phyloP scores from a whole-genome alignment of 1,140 invertebrate species.

The Cydia fagiglandana region DNA sequence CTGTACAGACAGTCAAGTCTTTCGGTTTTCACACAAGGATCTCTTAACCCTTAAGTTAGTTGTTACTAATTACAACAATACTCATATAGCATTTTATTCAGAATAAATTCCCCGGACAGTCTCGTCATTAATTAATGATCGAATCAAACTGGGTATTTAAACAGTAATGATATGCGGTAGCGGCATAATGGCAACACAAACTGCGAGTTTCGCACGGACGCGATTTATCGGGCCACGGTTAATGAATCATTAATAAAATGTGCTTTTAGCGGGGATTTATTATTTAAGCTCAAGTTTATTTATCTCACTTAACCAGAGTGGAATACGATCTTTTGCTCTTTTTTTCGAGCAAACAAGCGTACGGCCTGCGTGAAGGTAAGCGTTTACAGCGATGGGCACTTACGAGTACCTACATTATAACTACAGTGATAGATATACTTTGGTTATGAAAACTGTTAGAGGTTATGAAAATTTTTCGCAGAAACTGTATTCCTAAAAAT shows the following conservation, averaged over 20 bases:
- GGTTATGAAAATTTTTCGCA: no score
- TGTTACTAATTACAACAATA: background rate
- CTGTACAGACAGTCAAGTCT: no score
- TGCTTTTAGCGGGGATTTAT: constrained; percentile 18
- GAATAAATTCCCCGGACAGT: background rate
- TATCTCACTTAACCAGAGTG: constrained; percentile 9
- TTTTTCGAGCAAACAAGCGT: no score
- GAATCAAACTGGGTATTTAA: constrained; percentile 20
- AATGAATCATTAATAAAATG: constrained; percentile 24
- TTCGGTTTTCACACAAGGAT: background rate
- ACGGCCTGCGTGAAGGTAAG: no score
- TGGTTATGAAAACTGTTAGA: no score
- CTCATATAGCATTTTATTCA: background rate
- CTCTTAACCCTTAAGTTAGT: background rate
- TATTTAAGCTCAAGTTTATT: constrained; percentile 11
- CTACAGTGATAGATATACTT: no score
- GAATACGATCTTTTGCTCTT: background rate
- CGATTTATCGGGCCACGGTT: background rate
- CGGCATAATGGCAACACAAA: constrained; percentile 22
- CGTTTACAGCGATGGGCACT: no score
- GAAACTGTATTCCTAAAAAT: no score
- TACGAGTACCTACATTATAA: no score
- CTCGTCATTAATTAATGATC: constrained; percentile 27
- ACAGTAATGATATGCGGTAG: constrained; percentile 22
- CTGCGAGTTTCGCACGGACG: constrained; percentile 3